A percentile compares a stretch with the other conserved stretches of the same genome.
These are phyloP conservation scores for Xestia xanthographa DNA, from an alignment of 2,888 invertebrate genomes.

Conservation along the genomic window DNA sequence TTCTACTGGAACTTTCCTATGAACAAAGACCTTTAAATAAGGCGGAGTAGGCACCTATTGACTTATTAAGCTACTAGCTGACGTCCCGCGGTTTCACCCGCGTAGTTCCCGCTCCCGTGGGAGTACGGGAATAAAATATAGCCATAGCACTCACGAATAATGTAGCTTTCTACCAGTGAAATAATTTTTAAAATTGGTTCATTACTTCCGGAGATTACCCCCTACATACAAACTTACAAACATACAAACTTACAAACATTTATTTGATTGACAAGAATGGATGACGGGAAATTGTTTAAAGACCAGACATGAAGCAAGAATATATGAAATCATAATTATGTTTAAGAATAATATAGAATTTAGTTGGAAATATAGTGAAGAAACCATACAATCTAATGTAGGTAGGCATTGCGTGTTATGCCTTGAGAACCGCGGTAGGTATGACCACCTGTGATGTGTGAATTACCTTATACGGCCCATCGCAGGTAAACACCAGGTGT, in stretches of 20 bases:
- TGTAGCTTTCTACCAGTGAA: no score
- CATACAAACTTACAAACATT: no score
- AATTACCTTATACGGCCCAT: slow-evolving; percentile 46
- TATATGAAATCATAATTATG: background rate
- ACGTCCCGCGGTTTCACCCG: no score
- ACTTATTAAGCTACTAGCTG: background rate
- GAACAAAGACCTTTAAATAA: slow-evolving; percentile 38
- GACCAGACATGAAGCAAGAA: background rate
- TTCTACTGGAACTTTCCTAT: slow-evolving; percentile 23
- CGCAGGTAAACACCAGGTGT: slow-evolving; percentile 44
- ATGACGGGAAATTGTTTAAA: background rate
- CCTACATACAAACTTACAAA: no score
- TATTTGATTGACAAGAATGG: slow-evolving; percentile 1
- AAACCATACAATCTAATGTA: background rate
- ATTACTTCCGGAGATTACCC: no score
- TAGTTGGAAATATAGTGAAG: background rate
- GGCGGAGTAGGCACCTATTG: background rate
- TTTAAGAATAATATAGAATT: background rate
- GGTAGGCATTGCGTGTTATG: slow-evolving; percentile 2
- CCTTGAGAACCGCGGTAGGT: slow-evolving; percentile 36
- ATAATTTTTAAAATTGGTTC: no score
- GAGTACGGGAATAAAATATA: no score
- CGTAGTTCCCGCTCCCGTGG: no score
- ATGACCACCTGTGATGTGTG: slow-evolving; percentile 46
- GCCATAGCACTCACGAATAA: no score